These are phyloP conservation scores for Sinella curviseta DNA, from an alignment of 1,140 invertebrate species.

Conservation along the genomic window DNA sequence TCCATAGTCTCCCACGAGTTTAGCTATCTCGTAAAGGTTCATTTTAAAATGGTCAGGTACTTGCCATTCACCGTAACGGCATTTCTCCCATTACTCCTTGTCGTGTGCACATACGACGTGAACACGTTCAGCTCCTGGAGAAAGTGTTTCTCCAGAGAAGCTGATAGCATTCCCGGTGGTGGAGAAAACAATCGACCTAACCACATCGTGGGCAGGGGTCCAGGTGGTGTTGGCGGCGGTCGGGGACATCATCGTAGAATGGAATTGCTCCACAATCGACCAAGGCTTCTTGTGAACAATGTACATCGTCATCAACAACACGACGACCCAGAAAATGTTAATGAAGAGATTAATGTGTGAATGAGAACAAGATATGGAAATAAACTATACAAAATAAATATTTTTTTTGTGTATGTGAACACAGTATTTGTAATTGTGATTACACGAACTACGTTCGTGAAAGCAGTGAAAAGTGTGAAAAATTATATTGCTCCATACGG, in stretches of 20 bases:
- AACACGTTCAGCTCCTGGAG: background rate
- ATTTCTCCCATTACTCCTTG: constrained; percentile 8
- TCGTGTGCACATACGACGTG: background rate
- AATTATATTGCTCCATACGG: no score
- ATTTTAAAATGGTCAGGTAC: background rate
- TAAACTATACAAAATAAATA: background rate
- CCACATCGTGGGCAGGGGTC: background rate
- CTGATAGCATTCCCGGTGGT: background rate
- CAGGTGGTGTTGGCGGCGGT: background rate
- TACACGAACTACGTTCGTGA: no score
- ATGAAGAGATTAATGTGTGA: background rate
- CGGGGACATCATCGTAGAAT: background rate
- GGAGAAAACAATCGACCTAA: background rate
- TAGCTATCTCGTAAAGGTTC: background rate
- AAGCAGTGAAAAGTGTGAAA: no score
- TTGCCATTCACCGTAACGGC: background rate
- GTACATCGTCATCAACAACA: background rate
- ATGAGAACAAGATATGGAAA: background rate
- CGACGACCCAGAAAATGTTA: background rate
- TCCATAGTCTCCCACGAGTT: background rate
- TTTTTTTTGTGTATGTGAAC: no score
- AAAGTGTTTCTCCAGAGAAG: background rate
- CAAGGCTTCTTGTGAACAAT: background rate
- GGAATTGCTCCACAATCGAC: background rate
- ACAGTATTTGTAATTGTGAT: no score